Percentiles rank a stretch among this genome's conserved stretches.
phyloP scores from a whole-genome alignment of 2,888 invertebrate species.

The Pherbina coryleti region DNA sequence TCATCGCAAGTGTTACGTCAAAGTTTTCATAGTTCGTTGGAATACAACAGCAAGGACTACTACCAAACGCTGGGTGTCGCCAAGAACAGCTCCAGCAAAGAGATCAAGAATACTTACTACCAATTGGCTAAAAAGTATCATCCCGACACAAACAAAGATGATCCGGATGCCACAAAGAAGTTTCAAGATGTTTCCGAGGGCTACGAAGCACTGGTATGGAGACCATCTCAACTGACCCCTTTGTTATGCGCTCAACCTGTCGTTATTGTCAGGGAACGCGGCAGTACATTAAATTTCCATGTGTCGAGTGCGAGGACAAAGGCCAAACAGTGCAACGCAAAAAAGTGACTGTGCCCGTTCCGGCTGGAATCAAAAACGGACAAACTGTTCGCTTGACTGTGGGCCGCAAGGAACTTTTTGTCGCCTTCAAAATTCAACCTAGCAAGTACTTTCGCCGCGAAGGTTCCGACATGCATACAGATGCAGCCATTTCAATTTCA shows the following conservation, averaged over 20 bases:
- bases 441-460: constrained; percentile 93
- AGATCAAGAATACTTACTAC: constrained; percentile 97
- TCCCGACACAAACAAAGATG: constrained; percentile 96
- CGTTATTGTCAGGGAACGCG: constrained; percentile 89
- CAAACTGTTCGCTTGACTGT: constrained; percentile 96
- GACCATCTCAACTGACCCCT: constrained; percentile 90
- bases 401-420: constrained; percentile 90
- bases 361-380: constrained; percentile 96
- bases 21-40: constrained; percentile 73
- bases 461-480: constrained; percentile 95
- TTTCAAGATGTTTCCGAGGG: constrained; percentile 99
- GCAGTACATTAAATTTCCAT: constrained; percentile 90
- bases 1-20: constrained; percentile 43
- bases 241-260: constrained; percentile 97
- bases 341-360: constrained; percentile 92
- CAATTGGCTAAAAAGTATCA: constrained; percentile 97
- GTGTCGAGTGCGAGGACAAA: constrained; percentile 92
- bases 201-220: constrained; percentile 98
- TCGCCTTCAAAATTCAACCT: constrained; percentile 89
- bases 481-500: constrained; percentile 87
- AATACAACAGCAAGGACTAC: constrained; percentile 79
- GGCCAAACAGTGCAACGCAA: constrained; percentile 90
- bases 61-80: constrained; percentile 93
- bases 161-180: constrained; percentile 89
- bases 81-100: constrained; percentile 87